A percentile compares a stretch with the other conserved stretches of the same genome.
Conservation (phyloP, 2,888 invertebrate genomes). For the Phengaris alcon region DNA sequence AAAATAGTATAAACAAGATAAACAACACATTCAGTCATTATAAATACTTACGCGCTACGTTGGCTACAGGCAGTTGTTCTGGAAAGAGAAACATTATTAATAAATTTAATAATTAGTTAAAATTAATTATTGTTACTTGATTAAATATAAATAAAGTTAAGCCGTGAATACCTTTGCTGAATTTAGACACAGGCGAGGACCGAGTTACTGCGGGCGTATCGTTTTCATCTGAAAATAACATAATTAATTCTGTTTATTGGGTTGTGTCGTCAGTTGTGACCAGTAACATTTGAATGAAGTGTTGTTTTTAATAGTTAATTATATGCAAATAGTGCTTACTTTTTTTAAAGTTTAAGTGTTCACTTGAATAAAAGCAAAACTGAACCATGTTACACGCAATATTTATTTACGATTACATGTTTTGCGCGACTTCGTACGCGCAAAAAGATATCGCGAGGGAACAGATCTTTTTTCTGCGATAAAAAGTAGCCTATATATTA, state of each 20-base stretch:
- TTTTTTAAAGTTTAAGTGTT: no score
- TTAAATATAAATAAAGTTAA: background rate
- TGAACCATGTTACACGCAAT: no score
- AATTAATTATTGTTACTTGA: background rate
- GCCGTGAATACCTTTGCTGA: slow-evolving; percentile 36
- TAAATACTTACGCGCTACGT: slow-evolving; percentile 21
- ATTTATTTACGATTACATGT: no score
- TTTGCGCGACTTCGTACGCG: no score
- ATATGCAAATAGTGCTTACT: no score
- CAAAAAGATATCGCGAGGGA: no score
- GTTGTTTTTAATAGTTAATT: background rate
- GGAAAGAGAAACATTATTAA: slow-evolving; percentile 3
- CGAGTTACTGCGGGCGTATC: slow-evolving; percentile 49
- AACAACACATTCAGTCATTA: background rate
- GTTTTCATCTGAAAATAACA: slow-evolving; percentile 48
- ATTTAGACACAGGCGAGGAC: slow-evolving; percentile 39
- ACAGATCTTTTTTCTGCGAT: no score
- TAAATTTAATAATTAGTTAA: background rate
- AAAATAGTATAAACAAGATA: background rate
- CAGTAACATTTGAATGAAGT: background rate
- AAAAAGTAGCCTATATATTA: no score
- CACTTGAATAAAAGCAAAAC: no score
- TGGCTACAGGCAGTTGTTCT: slow-evolving; percentile 27
- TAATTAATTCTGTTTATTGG: no score
- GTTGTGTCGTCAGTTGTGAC: no score